Conservation (phyloP, 2,888 invertebrate species). For the Iselma pallidipennis region DNA sequence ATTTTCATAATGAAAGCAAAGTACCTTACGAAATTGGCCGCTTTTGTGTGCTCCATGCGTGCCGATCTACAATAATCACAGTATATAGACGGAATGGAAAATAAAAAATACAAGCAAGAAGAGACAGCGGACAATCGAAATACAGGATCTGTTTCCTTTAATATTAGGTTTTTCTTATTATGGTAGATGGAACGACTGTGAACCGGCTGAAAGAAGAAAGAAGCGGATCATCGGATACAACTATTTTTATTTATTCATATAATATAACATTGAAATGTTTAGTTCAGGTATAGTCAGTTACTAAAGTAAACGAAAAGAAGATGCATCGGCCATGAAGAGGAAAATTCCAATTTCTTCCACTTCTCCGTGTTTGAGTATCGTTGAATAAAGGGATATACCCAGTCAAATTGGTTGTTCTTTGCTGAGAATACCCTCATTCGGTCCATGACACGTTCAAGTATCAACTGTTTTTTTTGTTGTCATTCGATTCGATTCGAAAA, state of each 20-base stretch:
- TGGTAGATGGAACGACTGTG: background rate
- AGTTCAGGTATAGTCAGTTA: slow-evolving; percentile 21
- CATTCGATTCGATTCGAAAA: background rate
- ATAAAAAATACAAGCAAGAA: slow-evolving; percentile 7
- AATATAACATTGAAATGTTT: slow-evolving; percentile 5
- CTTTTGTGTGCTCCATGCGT: slow-evolving; percentile 10
- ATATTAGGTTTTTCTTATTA: slow-evolving; percentile 15
- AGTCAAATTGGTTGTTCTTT: background rate
- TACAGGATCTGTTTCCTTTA: slow-evolving; percentile 4
- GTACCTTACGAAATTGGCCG: slow-evolving; percentile 17
- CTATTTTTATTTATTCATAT: slow-evolving; percentile 7
- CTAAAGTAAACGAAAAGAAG: slow-evolving; percentile 31
- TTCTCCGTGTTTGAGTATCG: background rate
- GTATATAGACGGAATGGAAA: slow-evolving; percentile 4
- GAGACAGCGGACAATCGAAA: background rate
- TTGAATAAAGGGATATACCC: background rate
- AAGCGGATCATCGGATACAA: background rate
- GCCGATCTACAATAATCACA: slow-evolving; percentile 8
- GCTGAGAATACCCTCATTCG: background rate
- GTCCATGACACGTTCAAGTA: background rate
- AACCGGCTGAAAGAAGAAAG: background rate
- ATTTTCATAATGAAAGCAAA: slow-evolving; percentile 27
- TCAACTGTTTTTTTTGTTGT: too few relatives aligned
- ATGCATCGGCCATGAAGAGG: slow-evolving; percentile 28
- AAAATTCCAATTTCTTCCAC: slow-evolving; percentile 25